Evolutionary conservation across 2,797 vertebrate species (phyloP).

Genomic region (Pagetopsis macropterus): DNA sequence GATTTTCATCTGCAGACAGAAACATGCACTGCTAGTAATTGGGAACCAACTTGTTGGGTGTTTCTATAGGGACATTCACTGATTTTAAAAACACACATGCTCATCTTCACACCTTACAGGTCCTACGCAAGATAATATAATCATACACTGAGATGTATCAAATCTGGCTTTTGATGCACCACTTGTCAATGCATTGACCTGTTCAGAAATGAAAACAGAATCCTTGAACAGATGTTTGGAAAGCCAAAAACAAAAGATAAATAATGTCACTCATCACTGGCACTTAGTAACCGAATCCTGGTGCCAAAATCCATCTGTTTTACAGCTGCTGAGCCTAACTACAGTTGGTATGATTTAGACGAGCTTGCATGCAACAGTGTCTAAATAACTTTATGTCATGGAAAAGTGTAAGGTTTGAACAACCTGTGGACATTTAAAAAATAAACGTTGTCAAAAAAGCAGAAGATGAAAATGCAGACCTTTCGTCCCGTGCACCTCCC

Average conservation of each 20-base stretch:
- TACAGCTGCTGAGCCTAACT: not conserved
- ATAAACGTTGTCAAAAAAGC: not conserved
- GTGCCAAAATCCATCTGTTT: not conserved
- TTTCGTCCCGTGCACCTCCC: conserved; percentile 88
- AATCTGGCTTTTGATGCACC: not conserved
- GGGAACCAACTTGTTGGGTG: not conserved
- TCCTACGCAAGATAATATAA: not conserved
- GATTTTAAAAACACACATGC: not conserved
- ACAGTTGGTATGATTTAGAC: not conserved
- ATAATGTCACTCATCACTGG: not conserved
- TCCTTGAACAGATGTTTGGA: not conserved
- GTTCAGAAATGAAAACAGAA: not conserved
- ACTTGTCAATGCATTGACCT: no score
- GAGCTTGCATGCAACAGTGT: not conserved
- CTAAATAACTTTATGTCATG: not conserved
- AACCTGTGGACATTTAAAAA: not conserved
- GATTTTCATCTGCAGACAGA: conserved; percentile 67
- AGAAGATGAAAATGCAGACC: conserved; percentile 62
- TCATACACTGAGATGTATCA: not conserved
- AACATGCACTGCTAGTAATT: not conserved
- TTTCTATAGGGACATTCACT: not conserved
- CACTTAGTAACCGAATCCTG: not conserved
- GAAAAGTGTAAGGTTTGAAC: not conserved
- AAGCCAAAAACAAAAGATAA: not conserved
- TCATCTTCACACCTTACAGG: not conserved